phyloP scores from a whole-genome alignment of 2,888 invertebrate species.

The Caenorhabditis auriculariae region DNA sequence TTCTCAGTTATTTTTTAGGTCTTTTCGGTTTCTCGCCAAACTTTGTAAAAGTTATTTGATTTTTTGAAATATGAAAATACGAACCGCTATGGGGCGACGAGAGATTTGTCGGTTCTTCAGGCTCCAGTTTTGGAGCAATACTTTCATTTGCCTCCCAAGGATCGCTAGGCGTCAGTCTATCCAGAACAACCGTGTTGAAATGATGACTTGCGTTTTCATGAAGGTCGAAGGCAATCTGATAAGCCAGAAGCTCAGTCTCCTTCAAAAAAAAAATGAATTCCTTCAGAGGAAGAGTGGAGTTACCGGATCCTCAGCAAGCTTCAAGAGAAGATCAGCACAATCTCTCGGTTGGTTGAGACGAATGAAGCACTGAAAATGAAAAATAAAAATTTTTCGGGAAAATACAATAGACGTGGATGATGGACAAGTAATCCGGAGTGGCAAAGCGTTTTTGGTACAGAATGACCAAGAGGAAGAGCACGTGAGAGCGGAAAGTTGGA shows the following conservation, averaged over 20 bases:
- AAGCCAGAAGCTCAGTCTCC: slow-evolving; percentile 73
- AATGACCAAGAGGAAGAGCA: slow-evolving; percentile 83
- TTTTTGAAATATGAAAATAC: too few species aligned
- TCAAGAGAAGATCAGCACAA: slow-evolving; percentile 42
- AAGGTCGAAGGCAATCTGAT: slow-evolving; percentile 96
- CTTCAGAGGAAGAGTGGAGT: background rate
- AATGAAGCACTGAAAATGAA: slow-evolving; percentile 46
- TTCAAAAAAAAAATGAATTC: background rate
- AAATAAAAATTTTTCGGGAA: background rate
- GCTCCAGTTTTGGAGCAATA: background rate
- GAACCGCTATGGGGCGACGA: background rate
- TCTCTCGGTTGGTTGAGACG: slow-evolving; percentile 49
- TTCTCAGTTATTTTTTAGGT: too few species aligned
- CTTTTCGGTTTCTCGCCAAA: too few species aligned
- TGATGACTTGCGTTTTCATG: slow-evolving; percentile 98
- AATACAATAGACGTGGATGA: too few species aligned
- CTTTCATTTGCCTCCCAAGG: background rate
- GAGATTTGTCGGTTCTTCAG: background rate
- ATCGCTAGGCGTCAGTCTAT: background rate
- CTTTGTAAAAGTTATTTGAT: too few species aligned
- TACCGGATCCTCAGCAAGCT: slow-evolving; percentile 13
- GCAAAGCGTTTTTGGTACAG: too few species aligned
- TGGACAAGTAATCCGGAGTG: too few species aligned
- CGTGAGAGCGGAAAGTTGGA: slow-evolving; percentile 85
- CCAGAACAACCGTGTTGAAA: slow-evolving; percentile 79